Evolutionary conservation across 2,113 vertebrate genomes (phyloP).

Genomic region (Tychaedon coryphoeus): DNA sequence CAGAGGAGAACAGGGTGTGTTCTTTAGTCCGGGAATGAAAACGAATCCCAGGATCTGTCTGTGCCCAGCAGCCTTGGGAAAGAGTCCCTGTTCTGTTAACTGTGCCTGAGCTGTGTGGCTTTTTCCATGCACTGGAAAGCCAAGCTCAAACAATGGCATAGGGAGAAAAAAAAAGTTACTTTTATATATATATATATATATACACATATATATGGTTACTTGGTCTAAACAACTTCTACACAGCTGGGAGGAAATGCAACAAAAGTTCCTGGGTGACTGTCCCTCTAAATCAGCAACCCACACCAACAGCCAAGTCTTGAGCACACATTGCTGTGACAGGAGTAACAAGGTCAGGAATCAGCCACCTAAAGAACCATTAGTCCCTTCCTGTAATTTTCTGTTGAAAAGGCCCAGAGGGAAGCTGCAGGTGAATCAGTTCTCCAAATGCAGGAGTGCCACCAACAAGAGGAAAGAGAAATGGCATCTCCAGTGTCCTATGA

Average conservation of each 20-base stretch:
- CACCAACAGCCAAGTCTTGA: background rate
- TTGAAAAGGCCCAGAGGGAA: background rate
- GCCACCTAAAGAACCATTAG: background rate
- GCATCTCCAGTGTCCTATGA: background rate
- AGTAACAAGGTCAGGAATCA: background rate
- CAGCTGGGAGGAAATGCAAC: background rate
- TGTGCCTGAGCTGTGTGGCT: background rate
- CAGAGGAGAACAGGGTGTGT: slow-evolving; percentile 27
- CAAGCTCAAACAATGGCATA: background rate
- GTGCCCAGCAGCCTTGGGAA: slow-evolving; percentile 2
- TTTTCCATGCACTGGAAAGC: background rate
- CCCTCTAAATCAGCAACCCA: background rate
- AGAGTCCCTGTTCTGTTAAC: background rate
- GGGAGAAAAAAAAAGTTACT: background rate
- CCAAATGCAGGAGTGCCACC: background rate
- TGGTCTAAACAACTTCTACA: background rate
- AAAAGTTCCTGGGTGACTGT: background rate
- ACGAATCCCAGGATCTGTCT: slow-evolving; percentile 21
- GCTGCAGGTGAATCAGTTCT: background rate
- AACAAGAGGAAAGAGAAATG: background rate
- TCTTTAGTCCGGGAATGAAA: background rate
- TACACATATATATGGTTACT: background rate
- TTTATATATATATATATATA: background rate
- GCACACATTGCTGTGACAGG: background rate
- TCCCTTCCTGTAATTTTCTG: background rate